These are phyloP conservation scores for Trilocha varians DNA, from an alignment of 2,888 invertebrate species.

Conservation along the genomic window DNA sequence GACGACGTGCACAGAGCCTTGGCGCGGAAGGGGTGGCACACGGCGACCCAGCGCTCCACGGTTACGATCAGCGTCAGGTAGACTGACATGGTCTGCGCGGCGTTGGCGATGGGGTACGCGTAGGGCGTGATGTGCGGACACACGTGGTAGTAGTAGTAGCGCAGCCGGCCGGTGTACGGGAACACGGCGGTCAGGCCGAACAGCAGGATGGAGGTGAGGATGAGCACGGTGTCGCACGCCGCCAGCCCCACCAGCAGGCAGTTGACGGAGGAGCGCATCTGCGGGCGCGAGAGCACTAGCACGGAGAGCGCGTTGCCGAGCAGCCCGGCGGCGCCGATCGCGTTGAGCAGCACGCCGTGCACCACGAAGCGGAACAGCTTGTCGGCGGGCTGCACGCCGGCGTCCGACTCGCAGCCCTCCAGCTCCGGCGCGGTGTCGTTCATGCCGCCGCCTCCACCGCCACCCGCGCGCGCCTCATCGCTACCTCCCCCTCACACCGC, in stretches of 20 bases:
- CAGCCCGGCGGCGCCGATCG: conserved; percentile 87
- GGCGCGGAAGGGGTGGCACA: conserved; percentile 91
- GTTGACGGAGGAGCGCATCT: conserved; percentile 97
- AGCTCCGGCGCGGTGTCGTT: conserved; percentile 23
- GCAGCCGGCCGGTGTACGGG: conserved; percentile 84
- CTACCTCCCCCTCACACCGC: conserved; percentile 11
- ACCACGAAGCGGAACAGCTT: conserved; percentile 84
- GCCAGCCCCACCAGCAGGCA: conserved; percentile 94
- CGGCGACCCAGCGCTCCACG: conserved; percentile 94
- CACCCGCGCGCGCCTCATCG: conserved; percentile 16
- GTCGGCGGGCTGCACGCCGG: conserved; percentile 53
- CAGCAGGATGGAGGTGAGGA: conserved; percentile 87
- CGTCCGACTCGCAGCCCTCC: conserved; percentile 49
- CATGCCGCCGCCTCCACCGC: conserved; percentile 21
- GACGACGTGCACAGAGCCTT: conserved; percentile 91
- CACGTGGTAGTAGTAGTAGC: conserved; percentile 83
- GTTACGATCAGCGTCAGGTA: conserved; percentile 93
- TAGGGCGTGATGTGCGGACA: conserved; percentile 87
- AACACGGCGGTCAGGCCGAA: conserved; percentile 91
- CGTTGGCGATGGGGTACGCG: conserved; percentile 87
- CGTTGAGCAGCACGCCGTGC: conserved; percentile 86
- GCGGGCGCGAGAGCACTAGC: conserved; percentile 91
- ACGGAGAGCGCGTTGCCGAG: conserved; percentile 93
- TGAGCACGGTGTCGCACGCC: conserved; percentile 92
- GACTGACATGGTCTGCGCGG: conserved; percentile 93